Conservation (phyloP, 2,797 vertebrate species). For the Periparus ater region DNA sequence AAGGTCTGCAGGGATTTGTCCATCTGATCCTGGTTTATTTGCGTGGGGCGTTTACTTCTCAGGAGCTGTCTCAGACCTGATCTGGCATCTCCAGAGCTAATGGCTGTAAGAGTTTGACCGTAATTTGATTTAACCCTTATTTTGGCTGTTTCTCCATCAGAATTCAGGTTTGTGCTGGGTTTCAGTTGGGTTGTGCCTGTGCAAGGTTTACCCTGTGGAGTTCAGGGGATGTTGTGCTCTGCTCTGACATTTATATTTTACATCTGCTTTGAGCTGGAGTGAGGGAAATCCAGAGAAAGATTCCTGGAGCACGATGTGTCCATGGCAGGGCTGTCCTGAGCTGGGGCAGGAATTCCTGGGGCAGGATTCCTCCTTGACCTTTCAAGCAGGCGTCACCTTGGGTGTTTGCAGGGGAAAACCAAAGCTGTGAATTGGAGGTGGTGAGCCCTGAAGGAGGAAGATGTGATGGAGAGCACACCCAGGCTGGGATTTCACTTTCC, state of each 20-base stretch:
- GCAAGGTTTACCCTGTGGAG: not conserved
- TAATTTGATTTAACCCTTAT: not conserved
- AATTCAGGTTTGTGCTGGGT: not conserved
- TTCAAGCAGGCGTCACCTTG: not conserved
- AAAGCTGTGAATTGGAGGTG: not conserved
- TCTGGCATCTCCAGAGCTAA: not conserved
- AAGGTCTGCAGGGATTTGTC: not conserved
- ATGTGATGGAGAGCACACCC: not conserved
- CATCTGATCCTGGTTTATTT: not conserved
- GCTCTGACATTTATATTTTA: not conserved
- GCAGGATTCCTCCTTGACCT: not conserved
- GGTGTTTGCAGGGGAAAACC: not conserved
- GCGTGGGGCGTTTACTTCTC: not conserved
- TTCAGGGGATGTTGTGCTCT: not conserved
- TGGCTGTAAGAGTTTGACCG: not conserved
- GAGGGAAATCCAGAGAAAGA: not conserved
- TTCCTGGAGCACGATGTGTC: not conserved
- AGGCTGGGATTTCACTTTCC: slow-evolving; percentile 25
- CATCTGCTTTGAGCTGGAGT: not conserved
- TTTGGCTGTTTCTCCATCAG: not conserved
- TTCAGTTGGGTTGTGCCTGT: not conserved
- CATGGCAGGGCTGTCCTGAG: not conserved
- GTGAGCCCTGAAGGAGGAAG: not conserved
- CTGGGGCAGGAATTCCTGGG: not conserved
- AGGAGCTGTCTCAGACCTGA: not conserved